phyloP scores from a whole-genome alignment of 2,797 vertebrate species.

The Sarcophilus harrisii region DNA sequence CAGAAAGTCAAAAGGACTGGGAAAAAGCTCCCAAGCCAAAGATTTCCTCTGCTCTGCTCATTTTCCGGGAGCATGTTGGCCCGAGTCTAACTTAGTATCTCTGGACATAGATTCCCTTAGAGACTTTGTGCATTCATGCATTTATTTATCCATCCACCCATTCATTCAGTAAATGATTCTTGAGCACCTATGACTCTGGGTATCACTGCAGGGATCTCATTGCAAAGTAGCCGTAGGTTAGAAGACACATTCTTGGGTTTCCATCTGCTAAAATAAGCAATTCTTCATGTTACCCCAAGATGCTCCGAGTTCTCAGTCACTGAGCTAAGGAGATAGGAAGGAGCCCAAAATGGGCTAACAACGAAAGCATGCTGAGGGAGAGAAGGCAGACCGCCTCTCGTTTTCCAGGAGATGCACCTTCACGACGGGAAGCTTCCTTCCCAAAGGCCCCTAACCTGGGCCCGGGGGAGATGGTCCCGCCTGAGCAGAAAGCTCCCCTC shows the following conservation, averaged over 20 bases:
- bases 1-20: not conserved
- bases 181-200: not conserved
- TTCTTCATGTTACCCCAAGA: not conserved
- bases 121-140: not conserved
- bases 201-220: not conserved
- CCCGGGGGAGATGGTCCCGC: constrained; percentile 1
- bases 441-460: constrained; percentile 13
- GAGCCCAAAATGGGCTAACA: not conserved
- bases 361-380: not conserved
- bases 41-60: not conserved
- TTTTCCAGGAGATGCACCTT: too few relatives aligned
- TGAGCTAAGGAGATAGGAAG: not conserved
- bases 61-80: not conserved
- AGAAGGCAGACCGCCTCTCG: not conserved
- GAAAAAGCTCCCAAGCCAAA: not conserved
- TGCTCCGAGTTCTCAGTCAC: not conserved
- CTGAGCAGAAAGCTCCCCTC: constrained; percentile 2
- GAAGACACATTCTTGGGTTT: not conserved
- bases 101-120: not conserved
- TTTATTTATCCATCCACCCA: not conserved
- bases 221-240: not conserved
- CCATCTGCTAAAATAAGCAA: not conserved
- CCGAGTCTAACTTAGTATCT: not conserved
- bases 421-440: not conserved
- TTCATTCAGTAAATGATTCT: not conserved